These are phyloP conservation scores for Escarpia spicata DNA, from an alignment of 2,888 invertebrate species.

Conservation along the genomic window DNA sequence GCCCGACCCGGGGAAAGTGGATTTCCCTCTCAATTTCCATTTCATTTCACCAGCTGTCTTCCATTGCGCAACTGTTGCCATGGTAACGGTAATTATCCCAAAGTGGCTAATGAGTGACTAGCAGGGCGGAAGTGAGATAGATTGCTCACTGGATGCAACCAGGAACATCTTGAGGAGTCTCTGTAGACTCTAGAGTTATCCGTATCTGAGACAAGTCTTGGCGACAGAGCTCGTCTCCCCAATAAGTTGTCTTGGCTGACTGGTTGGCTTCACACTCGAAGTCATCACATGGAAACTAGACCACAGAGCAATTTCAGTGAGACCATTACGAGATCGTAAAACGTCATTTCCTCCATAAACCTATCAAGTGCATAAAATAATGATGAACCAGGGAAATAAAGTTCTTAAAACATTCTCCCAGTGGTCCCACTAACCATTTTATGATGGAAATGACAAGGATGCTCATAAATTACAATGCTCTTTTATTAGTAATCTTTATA, in stretches of 20 bases:
- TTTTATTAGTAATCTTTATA: background rate
- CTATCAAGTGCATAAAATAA: background rate
- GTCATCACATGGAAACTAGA: background rate
- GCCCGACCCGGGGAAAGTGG: background rate
- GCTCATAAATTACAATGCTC: background rate
- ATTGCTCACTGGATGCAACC: background rate
- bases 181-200: background rate
- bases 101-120: conserved; percentile 16
- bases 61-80: background rate
- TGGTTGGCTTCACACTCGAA: background rate
- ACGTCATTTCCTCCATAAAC: background rate
- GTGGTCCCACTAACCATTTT: background rate
- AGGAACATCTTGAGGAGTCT: background rate
- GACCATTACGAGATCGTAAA: background rate
- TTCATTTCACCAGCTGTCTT: conserved; percentile 12
- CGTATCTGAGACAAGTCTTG: background rate
- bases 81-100: background rate
- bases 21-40: conserved; percentile 16
- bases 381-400: background rate
- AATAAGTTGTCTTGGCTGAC: background rate
- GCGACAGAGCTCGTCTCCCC: background rate
- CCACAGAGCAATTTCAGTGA: background rate
- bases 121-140: conserved; percentile 5
- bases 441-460: background rate
- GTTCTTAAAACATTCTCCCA: background rate